Evolutionary conservation across 1,140 invertebrate species (phyloP).

Genomic region (Argopecten irradians): DNA sequence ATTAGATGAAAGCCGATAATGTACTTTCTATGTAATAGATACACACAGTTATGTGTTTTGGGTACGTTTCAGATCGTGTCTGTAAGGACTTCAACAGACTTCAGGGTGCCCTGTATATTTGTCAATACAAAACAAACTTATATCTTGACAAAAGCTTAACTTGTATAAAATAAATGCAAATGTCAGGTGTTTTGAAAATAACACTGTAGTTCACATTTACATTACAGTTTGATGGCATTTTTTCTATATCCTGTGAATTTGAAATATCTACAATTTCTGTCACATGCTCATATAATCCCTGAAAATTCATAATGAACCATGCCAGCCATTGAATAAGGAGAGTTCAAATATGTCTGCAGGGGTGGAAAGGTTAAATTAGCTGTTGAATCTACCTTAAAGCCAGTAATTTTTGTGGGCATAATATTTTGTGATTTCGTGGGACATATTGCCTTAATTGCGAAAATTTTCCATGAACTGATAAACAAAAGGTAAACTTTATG

Average conservation of each 20-base stretch:
- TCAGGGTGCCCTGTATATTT: not conserved
- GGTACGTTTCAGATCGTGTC: not conserved
- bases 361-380: no score
- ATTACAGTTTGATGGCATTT: not conserved
- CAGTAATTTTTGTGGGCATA: no score
- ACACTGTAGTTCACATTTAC: not conserved
- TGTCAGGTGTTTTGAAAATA: not conserved
- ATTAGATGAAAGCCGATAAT: slow-evolving; percentile 10
- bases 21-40: not conserved
- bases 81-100: not conserved
- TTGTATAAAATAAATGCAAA: not conserved
- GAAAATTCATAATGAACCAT: not conserved
- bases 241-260: not conserved
- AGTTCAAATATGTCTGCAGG: no score
- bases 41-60: slow-evolving; percentile 2
- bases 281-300: not conserved
- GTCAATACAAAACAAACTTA: not conserved
- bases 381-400: no score
- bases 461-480: no score
- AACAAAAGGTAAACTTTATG: no score
- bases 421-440: no score
- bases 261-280: not conserved
- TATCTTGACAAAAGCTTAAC: not conserved
- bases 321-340: no score
- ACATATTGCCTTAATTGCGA: no score